Evolutionary conservation across 2,888 invertebrate genomes (phyloP).

Genomic region (Cantharis rufa): DNA sequence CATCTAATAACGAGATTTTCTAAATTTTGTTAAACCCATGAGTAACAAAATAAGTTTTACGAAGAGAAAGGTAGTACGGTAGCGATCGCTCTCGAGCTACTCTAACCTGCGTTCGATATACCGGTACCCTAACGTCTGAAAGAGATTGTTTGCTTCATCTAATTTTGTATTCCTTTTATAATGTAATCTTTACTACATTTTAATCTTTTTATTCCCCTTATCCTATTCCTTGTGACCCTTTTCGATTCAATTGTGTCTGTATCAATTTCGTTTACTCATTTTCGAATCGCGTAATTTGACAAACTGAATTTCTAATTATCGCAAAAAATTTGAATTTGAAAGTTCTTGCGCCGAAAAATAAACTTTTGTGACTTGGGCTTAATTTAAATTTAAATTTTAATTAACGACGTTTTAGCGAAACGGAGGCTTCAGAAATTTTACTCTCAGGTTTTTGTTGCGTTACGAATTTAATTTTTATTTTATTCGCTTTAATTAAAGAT

Average conservation of each 20-base stretch:
- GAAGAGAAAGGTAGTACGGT: not conserved
- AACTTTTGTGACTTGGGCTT: not conserved
- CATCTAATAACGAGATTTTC: not conserved
- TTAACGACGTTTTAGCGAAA: not conserved
- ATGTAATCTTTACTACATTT: not conserved
- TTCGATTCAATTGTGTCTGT: not conserved
- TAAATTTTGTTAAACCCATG: not conserved
- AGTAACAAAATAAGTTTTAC: not conserved
- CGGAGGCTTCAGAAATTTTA: not conserved
- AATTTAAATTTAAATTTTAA: not conserved
- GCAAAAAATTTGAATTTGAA: no score
- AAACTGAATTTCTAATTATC: no score
- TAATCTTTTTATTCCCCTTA: not conserved
- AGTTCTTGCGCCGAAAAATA: not conserved
- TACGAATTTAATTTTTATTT: not conserved
- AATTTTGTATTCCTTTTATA: not conserved
- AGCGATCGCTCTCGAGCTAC: not conserved
- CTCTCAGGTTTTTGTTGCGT: not conserved
- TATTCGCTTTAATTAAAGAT: not conserved
- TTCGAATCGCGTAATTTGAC: no score
- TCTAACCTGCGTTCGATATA: not conserved
- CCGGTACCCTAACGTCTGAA: not conserved
- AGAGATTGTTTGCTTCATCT: not conserved
- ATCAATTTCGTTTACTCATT: not conserved
- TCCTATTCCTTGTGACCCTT: not conserved